Conservation (phyloP, 1,140 invertebrate genomes). For the Sarcophaga peregrina region DNA sequence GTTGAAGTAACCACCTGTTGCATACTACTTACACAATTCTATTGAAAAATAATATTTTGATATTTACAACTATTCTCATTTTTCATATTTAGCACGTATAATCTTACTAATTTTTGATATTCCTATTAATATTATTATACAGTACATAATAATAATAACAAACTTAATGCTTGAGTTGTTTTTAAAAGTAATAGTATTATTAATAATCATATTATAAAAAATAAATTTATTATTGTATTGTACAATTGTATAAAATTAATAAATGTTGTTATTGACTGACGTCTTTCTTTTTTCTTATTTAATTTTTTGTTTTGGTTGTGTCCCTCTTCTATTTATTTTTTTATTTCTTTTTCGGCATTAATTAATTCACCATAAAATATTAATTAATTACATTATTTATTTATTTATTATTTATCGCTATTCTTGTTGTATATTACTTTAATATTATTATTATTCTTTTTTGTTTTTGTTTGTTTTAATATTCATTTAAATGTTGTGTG, state of each 20-base stretch:
- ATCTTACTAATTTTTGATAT: too few species aligned
- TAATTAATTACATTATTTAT: slow-evolving; percentile 17
- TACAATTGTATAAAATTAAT: not conserved
- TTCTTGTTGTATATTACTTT: not conserved
- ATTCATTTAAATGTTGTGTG: not conserved
- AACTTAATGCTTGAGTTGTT: slow-evolving; percentile 6
- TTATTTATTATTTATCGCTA: slow-evolving; percentile 2
- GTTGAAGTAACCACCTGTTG: not conserved
- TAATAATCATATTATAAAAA: not conserved
- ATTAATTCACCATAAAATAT: slow-evolving; percentile 5
- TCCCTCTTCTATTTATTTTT: not conserved
- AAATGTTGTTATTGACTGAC: not conserved
- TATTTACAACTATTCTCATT: too few species aligned
- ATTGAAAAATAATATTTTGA: too few species aligned
- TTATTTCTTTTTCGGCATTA: not conserved
- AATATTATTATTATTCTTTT: not conserved
- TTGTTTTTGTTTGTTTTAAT: slow-evolving; percentile 5
- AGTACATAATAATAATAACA: not conserved
- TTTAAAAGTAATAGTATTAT: not conserved
- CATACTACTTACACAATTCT: not conserved
- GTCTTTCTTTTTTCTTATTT: not conserved
- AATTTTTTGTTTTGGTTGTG: not conserved
- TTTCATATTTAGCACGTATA: too few species aligned
- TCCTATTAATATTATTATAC: too few species aligned
- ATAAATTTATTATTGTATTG: not conserved